These are phyloP conservation scores for Clusia tigrina DNA, from an alignment of 2,888 invertebrate species.

Conservation along the genomic window DNA sequence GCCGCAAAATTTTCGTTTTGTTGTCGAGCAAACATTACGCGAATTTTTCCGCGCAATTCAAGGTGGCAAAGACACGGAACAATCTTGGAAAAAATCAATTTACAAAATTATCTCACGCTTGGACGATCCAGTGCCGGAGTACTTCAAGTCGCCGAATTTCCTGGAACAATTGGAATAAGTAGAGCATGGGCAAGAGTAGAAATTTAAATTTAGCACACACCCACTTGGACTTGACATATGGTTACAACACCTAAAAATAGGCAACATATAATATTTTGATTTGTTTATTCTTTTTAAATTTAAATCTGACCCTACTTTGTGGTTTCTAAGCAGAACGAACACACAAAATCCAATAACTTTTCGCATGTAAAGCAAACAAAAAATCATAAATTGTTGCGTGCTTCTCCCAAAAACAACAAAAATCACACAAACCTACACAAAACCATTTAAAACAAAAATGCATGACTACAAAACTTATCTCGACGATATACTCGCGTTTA, in stretches of 20 bases:
- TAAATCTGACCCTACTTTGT: neutral
- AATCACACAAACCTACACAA: neutral
- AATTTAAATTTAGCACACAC: slow-evolving; percentile 14
- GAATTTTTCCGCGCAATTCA: slow-evolving; percentile 99
- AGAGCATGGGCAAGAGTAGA: slow-evolving; percentile 38
- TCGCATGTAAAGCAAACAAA: neutral
- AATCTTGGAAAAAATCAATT: slow-evolving; percentile 99
- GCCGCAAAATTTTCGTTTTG: slow-evolving; percentile 95
- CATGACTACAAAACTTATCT: slow-evolving; percentile 67
- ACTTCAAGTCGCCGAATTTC: slow-evolving; percentile 99
- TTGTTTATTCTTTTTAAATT: neutral
- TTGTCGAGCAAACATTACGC: slow-evolving; percentile 95
- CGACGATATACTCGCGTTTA: slow-evolving; percentile 73
- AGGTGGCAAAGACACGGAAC: slow-evolving; percentile 95
- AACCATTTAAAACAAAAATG: neutral
- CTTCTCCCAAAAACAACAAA: neutral
- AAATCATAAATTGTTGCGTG: neutral
- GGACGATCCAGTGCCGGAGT: slow-evolving; percentile 99
- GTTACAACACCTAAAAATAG: slow-evolving; percentile 34
- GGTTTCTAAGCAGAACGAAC: neutral
- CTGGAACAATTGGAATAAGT: slow-evolving; percentile 93
- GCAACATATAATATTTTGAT: neutral
- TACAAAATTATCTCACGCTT: slow-evolving; percentile 99
- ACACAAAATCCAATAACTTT: slow-evolving; percentile 19
- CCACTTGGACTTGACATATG: slow-evolving; percentile 20